A percentile compares a stretch with the other conserved stretches of the same genome.
phyloP scores from a whole-genome alignment of 2,888 invertebrate genomes.

The Agrilus cyanescens region DNA sequence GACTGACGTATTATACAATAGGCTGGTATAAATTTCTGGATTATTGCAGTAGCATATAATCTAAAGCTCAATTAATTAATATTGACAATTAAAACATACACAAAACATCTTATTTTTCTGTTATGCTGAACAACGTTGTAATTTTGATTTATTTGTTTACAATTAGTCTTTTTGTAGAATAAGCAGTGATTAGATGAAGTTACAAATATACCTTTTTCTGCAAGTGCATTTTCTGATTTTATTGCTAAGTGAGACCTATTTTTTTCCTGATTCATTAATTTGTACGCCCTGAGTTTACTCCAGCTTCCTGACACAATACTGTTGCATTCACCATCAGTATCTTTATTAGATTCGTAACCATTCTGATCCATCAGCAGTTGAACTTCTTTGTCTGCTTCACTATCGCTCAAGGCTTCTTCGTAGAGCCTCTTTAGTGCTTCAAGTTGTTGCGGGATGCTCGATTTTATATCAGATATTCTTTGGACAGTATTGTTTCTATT shows the following conservation, averaged over 20 bases:
- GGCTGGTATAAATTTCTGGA: too few relatives aligned
- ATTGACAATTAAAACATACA: neutral
- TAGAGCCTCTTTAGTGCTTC: conserved; percentile 35
- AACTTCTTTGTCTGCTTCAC: conserved; percentile 50
- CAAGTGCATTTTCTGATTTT: conserved; percentile 20
- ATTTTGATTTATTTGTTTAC: neutral
- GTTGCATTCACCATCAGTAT: conserved; percentile 26
- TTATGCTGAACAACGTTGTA: too few relatives aligned
- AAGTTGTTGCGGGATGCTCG: conserved; percentile 27
- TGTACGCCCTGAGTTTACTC: conserved; percentile 42
- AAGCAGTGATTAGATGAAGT: neutral
- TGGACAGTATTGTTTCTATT: conserved; percentile 7
- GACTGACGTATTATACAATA: too few relatives aligned
- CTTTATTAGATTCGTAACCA: conserved; percentile 15
- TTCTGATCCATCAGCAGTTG: conserved; percentile 40
- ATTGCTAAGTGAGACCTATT: conserved; percentile 13
- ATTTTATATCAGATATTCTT: conserved; percentile 11
- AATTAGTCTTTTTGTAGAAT: neutral
- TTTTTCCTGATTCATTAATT: conserved; percentile 27
- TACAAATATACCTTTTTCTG: conserved; percentile 31
- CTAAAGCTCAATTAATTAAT: neutral
- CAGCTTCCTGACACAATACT: conserved; percentile 43
- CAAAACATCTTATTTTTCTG: neutral
- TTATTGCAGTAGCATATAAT: too few relatives aligned
- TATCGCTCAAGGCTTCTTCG: conserved; percentile 37